These are phyloP conservation scores for Eulemur coronatus DNA, from an alignment of 2,797 vertebrate species.

Conservation along the genomic window DNA sequence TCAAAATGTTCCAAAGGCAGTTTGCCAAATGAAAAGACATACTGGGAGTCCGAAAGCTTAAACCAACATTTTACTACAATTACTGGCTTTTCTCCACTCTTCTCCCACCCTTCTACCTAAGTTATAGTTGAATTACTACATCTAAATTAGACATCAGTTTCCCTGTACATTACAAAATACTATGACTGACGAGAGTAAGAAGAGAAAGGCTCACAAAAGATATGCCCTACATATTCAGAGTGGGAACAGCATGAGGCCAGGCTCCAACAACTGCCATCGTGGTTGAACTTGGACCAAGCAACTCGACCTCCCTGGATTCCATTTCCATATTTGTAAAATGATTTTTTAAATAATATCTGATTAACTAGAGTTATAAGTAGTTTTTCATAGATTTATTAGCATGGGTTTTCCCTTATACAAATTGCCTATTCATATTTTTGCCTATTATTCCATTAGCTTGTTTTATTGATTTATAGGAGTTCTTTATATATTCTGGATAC, in stretches of 20 bases:
- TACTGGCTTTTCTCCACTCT: constrained; percentile 43
- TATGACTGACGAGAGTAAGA: not conserved
- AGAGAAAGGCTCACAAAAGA: not conserved
- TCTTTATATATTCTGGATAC: constrained; percentile 9
- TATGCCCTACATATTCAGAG: not conserved
- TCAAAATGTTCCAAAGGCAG: constrained; percentile 45
- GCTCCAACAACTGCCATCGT: not conserved
- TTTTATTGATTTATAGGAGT: not conserved
- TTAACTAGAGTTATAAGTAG: not conserved
- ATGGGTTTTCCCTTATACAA: not conserved
- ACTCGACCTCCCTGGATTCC: not conserved
- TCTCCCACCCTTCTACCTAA: constrained; percentile 7
- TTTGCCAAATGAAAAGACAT: constrained; percentile 57
- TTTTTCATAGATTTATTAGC: not conserved
- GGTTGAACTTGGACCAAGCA: not conserved
- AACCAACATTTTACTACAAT: constrained; percentile 46
- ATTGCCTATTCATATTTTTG: not conserved
- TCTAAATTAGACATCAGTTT: constrained; percentile 48
- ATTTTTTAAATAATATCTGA: not conserved
- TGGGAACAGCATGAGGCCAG: not conserved
- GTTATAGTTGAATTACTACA: constrained; percentile 22
- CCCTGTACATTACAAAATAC: constrained; percentile 15
- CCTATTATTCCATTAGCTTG: not conserved
- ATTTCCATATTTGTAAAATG: not conserved
- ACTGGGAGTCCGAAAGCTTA: constrained; percentile 36